Conservation (phyloP, 2,888 invertebrate genomes). For the Trimorus sp. region DNA sequence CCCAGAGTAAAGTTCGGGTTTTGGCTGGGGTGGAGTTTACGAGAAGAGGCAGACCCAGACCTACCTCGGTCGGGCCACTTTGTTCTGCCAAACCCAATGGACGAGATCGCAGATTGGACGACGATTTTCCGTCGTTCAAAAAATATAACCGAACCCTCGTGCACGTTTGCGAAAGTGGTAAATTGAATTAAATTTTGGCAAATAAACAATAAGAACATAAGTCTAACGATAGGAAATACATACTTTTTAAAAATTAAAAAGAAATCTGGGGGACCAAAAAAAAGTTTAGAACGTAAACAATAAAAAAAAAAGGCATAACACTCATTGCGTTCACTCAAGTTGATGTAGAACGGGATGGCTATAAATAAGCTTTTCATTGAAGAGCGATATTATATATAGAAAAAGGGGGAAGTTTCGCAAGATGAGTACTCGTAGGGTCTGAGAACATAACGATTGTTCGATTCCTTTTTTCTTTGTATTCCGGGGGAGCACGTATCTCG, state of each 20-base stretch:
- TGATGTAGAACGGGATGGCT: conserved; percentile 32
- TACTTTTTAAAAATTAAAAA: too few relatives aligned
- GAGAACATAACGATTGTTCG: conserved; percentile 14
- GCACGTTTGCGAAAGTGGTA: conserved; percentile 86
- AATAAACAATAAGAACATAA: too few relatives aligned
- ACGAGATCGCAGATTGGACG: conserved; percentile 90
- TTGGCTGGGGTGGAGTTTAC: conserved; percentile 91
- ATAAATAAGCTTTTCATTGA: conserved; percentile 40
- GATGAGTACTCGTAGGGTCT: conserved; percentile 19
- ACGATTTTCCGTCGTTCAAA: conserved; percentile 89
- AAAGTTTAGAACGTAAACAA: too few relatives aligned
- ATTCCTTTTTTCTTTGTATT: background rate
- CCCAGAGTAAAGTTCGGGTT: conserved; percentile 87
- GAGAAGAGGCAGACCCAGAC: conserved; percentile 90
- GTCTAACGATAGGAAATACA: too few relatives aligned
- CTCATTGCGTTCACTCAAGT: conserved; percentile 16
- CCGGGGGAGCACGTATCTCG: background rate
- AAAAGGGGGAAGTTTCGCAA: conserved; percentile 17
- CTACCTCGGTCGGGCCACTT: conserved; percentile 91
- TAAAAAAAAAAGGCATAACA: conserved; percentile 21
- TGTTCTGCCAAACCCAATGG: conserved; percentile 88
- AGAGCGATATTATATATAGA: conserved; percentile 26
- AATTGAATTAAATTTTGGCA: too few relatives aligned
- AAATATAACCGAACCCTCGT: conserved; percentile 91
- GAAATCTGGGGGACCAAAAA: too few relatives aligned